phyloP scores from a whole-genome alignment of 1,140 invertebrate species.

The Onthophagus taurus region DNA sequence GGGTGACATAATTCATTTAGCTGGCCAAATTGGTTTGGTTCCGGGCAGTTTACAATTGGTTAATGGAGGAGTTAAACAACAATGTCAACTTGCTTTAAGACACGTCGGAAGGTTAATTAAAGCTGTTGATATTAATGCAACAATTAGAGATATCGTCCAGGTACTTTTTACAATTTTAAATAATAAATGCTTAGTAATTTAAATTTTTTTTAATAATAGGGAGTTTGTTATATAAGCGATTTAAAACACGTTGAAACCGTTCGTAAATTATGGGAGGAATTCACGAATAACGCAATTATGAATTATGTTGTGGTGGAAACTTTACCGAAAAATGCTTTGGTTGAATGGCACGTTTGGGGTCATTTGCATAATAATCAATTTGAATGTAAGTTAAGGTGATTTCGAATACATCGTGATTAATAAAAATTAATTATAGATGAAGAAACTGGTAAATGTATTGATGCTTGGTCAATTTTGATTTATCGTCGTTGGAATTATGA shows the following conservation, averaged over 20 bases:
- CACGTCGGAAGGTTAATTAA: constrained; percentile 73
- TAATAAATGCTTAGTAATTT: constrained; percentile 9
- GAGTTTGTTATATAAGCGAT: constrained; percentile 72
- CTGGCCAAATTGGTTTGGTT: constrained; percentile 84
- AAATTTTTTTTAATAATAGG: constrained; percentile 38
- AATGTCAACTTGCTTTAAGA: constrained; percentile 71
- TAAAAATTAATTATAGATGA: constrained; percentile 56
- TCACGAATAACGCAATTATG: constrained; percentile 77
- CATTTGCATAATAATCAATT: constrained; percentile 77
- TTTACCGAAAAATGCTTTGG: constrained; percentile 67
- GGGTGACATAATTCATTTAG: constrained; percentile 69
- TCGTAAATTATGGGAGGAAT: constrained; percentile 67
- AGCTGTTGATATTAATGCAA: constrained; percentile 64
- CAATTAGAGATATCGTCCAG: constrained; percentile 69
- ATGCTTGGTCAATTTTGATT: constrained; percentile 69
- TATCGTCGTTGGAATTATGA: constrained; percentile 79
- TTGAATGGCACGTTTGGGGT: constrained; percentile 89
- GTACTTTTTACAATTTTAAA: constrained; percentile 31
- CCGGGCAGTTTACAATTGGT: constrained; percentile 71
- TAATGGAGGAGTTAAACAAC: constrained; percentile 59
- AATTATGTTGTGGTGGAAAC: constrained; percentile 75
- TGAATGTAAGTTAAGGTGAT: constrained; percentile 56
- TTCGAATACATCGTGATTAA: background rate
- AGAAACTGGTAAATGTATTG: constrained; percentile 74
- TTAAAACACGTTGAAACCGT: constrained; percentile 59